Base-by-base conservation (phyloP, 2,113 vertebrate species). In the Thryonomys swinderianus region DNA sequence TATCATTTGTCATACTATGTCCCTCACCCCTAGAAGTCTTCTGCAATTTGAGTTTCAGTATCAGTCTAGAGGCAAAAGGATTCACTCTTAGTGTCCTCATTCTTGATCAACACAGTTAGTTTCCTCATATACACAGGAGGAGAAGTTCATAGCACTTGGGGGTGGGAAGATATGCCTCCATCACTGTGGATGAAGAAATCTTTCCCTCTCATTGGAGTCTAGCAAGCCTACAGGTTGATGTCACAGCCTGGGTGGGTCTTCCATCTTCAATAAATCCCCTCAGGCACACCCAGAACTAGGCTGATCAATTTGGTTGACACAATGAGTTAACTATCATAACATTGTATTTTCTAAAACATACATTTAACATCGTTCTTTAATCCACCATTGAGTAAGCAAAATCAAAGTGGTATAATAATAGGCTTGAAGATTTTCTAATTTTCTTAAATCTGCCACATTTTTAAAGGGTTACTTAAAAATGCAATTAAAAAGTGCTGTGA, bases 351-450 rank as follows among this genome's bases (percentile, higher is more conserved):
- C 55, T 86, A 95, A 91, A 82, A 81, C 30, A 85, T 27, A 51
- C 1, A 85, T 85, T 91, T 78, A 90, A 96, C 82, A 83, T 18
- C 85, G 53, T 16, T 82, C 18, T 78, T 83, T 95, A 88, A 55
- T 76, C 25, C 71, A 84, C 71, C 59, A 89, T 3, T 40, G 45
- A 92, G 51, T 62, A 87, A 93, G 5, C 45, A 95, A 87, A 96
- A 94, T 40, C 67, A 81, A 92, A 79, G 48, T 81, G 55, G 48
- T 67, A 80, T 61, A 91, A 89, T 55, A 93, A 53, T 40, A 88
- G 90, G 8, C 14, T 61, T 93, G 40, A 90, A 20, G 21, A 51
- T 90, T 93, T 67, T 37, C 40, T 32, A 86, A 55, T n/a, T 30
- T 91, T 93, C 67, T 73, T 93, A 45, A 53, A 74, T 92, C 25